phyloP scores from a whole-genome alignment of 2,888 invertebrate genomes.

The Latrodectus elegans region DNA sequence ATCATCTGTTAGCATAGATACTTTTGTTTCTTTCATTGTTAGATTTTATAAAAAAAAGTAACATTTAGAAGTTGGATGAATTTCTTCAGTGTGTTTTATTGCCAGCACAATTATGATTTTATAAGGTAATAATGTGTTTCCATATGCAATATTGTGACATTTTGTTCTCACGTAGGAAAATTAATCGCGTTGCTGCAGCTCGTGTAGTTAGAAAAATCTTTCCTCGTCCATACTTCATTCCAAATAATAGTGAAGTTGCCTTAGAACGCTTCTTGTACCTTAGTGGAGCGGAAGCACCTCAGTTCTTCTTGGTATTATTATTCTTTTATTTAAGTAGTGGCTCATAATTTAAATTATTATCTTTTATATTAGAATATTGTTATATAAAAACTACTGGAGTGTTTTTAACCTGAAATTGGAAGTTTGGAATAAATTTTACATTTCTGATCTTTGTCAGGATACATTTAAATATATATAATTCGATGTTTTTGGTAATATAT shows the following conservation, averaged over 20 bases:
- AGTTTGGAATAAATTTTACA: background rate
- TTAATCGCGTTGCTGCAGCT: slow-evolving; percentile 85
- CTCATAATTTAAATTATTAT: slow-evolving; percentile 17
- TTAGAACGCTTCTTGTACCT: slow-evolving; percentile 86
- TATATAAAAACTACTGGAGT: too few species aligned
- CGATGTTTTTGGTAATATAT: too few species aligned
- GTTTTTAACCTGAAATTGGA: too few species aligned
- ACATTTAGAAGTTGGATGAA: too few species aligned
- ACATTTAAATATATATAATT: too few species aligned
- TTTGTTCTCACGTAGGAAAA: slow-evolving; percentile 78
- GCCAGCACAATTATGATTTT: background rate
- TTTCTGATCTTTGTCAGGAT: background rate
- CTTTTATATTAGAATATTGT: too few species aligned
- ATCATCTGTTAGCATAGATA: too few species aligned
- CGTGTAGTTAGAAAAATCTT: slow-evolving; percentile 84
- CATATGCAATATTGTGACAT: slow-evolving; percentile 62
- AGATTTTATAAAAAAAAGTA: too few species aligned
- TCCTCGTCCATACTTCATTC: slow-evolving; percentile 82
- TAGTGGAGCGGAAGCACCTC: slow-evolving; percentile 82
- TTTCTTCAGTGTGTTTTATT: too few species aligned
- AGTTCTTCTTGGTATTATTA: slow-evolving; percentile 79
- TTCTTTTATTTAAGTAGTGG: slow-evolving; percentile 18
- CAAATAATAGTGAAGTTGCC: slow-evolving; percentile 75
- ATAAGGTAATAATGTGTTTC: background rate
- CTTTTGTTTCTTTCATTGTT: too few species aligned